Percentiles rank a stretch among this genome's conserved stretches.
These are phyloP conservation scores for Drosophila longiperda DNA, from an alignment of 2,888 invertebrate species.

Conservation along the genomic window DNA sequence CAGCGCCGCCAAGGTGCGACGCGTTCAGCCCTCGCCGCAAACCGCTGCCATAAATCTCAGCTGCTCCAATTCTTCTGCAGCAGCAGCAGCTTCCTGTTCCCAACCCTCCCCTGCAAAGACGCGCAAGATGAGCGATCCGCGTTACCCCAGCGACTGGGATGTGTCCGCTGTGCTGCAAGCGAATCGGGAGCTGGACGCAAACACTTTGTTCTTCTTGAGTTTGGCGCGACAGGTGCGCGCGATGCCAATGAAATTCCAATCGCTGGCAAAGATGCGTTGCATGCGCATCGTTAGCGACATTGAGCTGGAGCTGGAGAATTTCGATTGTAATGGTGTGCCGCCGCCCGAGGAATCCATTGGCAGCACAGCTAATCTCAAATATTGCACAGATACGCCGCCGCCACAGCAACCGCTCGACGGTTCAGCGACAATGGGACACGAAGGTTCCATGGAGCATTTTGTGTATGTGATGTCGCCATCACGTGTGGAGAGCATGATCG, in stretches of 20 bases:
- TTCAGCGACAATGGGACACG: slow-evolving; percentile 55
- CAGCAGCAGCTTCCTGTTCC: slow-evolving; percentile 21
- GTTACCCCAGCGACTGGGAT: slow-evolving; percentile 76
- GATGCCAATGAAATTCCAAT: slow-evolving; percentile 84
- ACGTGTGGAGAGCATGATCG: slow-evolving; percentile 84
- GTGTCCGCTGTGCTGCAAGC: slow-evolving; percentile 82
- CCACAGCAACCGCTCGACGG: slow-evolving; percentile 55
- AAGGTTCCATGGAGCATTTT: slow-evolving; percentile 83
- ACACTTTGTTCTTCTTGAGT: slow-evolving; percentile 83
- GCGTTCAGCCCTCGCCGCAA: slow-evolving; percentile 82
- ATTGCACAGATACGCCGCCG: slow-evolving; percentile 79
- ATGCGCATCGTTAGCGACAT: slow-evolving; percentile 85
- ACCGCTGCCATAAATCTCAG: slow-evolving; percentile 82
- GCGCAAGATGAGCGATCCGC: slow-evolving; percentile 72
- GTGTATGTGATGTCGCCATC: slow-evolving; percentile 85
- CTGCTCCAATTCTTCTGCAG: slow-evolving; percentile 55
- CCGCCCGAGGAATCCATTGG: slow-evolving; percentile 62
- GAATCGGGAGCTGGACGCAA: slow-evolving; percentile 84
- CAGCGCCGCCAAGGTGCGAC: slow-evolving; percentile 72
- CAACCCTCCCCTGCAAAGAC: slow-evolving; percentile 74
- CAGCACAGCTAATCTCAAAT: slow-evolving; percentile 68
- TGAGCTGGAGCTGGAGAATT: slow-evolving; percentile 84
- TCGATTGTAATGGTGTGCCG: slow-evolving; percentile 76
- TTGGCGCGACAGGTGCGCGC: slow-evolving; percentile 83
- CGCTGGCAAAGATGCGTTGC: slow-evolving; percentile 84